phyloP scores from a whole-genome alignment of 2,888 invertebrate genomes.

The Sinopyrophorus schimmeli region DNA sequence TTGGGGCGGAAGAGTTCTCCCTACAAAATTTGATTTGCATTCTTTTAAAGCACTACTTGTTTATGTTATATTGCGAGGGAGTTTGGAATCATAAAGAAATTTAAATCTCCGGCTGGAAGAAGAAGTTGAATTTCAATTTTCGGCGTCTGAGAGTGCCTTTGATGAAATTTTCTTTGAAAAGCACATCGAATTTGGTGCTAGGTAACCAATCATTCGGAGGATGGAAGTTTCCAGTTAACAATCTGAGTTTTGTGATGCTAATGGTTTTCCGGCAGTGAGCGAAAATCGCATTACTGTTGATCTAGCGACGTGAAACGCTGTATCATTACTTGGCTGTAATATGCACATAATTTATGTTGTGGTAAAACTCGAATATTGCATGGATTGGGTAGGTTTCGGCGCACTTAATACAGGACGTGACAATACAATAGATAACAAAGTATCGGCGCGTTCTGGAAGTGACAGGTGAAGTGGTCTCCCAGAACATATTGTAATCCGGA shows the following conservation, averaged over 20 bases:
- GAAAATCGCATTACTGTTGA: constrained; percentile 17
- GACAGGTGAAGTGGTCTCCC: constrained; percentile 40
- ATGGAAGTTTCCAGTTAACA: constrained; percentile 16
- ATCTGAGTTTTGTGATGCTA: constrained; percentile 20
- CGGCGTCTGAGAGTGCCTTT: no score
- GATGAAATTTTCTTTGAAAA: no score
- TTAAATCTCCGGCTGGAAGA: no score
- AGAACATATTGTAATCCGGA: constrained; percentile 40
- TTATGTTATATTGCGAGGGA: no score
- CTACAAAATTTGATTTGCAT: no score
- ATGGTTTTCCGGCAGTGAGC: constrained; percentile 14
- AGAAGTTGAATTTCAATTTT: no score
- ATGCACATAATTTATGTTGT: constrained; percentile 25
- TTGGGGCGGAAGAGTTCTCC: no score
- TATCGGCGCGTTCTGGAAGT: constrained; percentile 38
- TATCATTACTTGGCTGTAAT: constrained; percentile 22
- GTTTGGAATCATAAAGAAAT: no score
- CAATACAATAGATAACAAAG: constrained; percentile 41
- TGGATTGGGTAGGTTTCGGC: constrained; percentile 13
- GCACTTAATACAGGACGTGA: constrained; percentile 34
- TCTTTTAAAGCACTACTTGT: no score
- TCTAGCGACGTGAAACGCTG: constrained; percentile 15
- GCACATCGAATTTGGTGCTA: no score
- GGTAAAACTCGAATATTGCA: constrained; percentile 8
- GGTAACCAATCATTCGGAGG: constrained; percentile 3